Percentiles rank a stretch among this genome's conserved stretches.
These are phyloP conservation scores for Hemithea aestivaria DNA, from an alignment of 2,888 invertebrate species.

Conservation along the genomic window DNA sequence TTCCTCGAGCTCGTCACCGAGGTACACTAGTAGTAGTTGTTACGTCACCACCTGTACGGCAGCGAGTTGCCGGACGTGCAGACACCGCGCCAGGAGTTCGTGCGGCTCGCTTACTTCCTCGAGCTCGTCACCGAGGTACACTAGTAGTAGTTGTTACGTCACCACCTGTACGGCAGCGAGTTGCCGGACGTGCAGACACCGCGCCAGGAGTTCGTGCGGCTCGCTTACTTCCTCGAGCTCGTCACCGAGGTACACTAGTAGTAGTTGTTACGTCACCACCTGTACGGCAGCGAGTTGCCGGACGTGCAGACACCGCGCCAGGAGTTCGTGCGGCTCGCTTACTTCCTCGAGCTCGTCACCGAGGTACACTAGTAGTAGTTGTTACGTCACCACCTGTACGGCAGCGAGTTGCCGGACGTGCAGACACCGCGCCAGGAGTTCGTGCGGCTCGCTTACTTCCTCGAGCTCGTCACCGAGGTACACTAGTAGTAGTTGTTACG, in stretches of 20 bases:
- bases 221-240: too few relatives aligned
- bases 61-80: conserved; percentile 84
- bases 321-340: conserved; percentile 88
- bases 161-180: too few relatives aligned
- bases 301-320: conserved; percentile 81
- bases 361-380: conserved; percentile 19
- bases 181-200: too few relatives aligned
- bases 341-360: conserved; percentile 84
- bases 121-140: too few relatives aligned
- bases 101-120: conserved; percentile 80
- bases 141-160: conserved; percentile 70
- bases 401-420: too few relatives aligned
- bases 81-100: conserved; percentile 84
- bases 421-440: conserved; percentile 82
- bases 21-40: too few relatives aligned
- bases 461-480: too few relatives aligned
- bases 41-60: conserved; percentile 81
- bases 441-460: conserved; percentile 40
- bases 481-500: conserved; percentile 77
- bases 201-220: too few relatives aligned
- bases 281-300: conserved; percentile 88
- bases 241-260: too few relatives aligned
- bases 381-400: not conserved
- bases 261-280: conserved; percentile 89
- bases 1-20: too few relatives aligned